Base-by-base conservation (phyloP, 2,888 invertebrate species). In the Pristionchus fissidentatus region DNA sequence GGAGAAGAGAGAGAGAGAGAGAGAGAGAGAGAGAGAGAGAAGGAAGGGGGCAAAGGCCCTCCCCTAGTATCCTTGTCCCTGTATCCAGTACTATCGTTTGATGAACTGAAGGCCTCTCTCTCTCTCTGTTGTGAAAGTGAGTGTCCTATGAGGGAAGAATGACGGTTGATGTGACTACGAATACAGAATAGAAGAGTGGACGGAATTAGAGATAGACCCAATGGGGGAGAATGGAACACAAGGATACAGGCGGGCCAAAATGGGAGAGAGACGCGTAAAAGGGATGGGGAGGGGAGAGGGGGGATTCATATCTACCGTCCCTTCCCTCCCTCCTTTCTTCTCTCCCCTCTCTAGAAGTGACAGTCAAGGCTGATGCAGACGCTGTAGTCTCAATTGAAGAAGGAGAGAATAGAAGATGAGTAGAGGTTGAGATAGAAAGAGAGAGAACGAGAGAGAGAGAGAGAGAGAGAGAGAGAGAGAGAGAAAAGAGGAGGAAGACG, bases 331-430 rank as follows among this genome's bases (percentile, higher is more conserved):
- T 70, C 41, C 66, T 38, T 15, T 73, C 43, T 62, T 73, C 46
- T 83, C 81, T 79, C 43, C 29, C 73, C 35, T 10, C 5, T 62
- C 7, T 70, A 22, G 26, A 70, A 70, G 70, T 41, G 75, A 78
- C 83, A 82, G 60, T 70, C 75, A 43, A 52, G 41, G 26, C n/a
- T n/a, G 70, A 70, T 26, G 32, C 70, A 22, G 41, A 62, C 46
- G 35, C 43, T 32, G 41, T 84, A n/a, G 73, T 81, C 49, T 55
- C 73, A 49, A 70, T 70, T 73, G 22, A 55, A 43, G 49, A 32
- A 57, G 81, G 66, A 49, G 49, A 49, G 70, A 70, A 70, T 70
- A 81, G 43, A 66, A 81, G 35, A 66, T 57, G 79, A 60, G 41
- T 49, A 49, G 26, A 81, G 70, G 62, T 46, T 32, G 81, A 81